These are phyloP conservation scores for Tamandua tetradactyla DNA, from an alignment of 2,797 vertebrate species.

Conservation along the genomic window DNA sequence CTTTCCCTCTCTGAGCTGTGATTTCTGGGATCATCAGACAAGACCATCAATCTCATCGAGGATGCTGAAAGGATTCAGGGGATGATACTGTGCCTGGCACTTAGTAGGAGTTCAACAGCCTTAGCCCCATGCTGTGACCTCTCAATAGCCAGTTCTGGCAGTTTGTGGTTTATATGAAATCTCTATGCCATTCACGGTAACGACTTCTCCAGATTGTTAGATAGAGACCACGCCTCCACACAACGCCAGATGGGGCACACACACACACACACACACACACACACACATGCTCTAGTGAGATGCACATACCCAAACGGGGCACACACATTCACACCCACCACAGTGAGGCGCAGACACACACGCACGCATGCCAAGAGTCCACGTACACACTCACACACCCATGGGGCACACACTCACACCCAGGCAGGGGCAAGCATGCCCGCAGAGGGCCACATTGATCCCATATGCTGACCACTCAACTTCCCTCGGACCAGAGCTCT, in stretches of 20 bases:
- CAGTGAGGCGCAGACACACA: neutral
- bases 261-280: fast-evolving
- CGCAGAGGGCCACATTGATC: neutral
- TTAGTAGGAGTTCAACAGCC: neutral
- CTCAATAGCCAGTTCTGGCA: neutral
- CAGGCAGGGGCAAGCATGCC: neutral
- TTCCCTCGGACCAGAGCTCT: neutral
- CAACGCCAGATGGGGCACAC: no score
- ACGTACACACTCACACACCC: neutral
- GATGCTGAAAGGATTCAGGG: neutral
- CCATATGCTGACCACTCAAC: neutral
- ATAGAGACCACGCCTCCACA: no score
- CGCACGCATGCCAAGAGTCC: neutral
- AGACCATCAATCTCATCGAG: neutral
- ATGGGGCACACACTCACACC: neutral
- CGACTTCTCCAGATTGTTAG: neutral
- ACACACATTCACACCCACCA: neutral
- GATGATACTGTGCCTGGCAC: neutral
- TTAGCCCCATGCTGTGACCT: fast-evolving
- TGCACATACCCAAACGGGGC: neutral
- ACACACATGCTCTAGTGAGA: no score
- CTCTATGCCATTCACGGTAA: fast-evolving
- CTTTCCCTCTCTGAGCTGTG: neutral
- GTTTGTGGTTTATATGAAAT: neutral
- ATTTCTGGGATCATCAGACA: neutral